A percentile compares a stretch with the other conserved stretches of the same genome.
Conservation (phyloP, 2,888 invertebrate genomes). For the Hypselothyrea guttata region DNA sequence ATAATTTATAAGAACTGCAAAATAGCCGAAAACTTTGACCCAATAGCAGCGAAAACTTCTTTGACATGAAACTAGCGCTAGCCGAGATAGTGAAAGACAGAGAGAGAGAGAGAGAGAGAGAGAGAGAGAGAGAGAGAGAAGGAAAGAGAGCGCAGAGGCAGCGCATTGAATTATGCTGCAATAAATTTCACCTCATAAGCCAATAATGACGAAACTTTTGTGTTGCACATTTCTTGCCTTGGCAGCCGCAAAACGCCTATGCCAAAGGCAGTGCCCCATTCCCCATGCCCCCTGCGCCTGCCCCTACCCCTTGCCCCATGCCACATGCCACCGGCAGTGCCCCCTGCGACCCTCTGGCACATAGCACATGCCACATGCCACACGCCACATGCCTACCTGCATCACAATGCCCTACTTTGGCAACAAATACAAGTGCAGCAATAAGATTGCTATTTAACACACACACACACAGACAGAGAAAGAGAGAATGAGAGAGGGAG, state of each 20-base stretch:
- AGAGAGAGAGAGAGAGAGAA: neutral
- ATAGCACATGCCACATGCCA: slow-evolving; percentile 8
- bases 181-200: slow-evolving; percentile 76
- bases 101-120: neutral
- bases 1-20: too few relatives aligned
- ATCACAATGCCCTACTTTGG: slow-evolving; percentile 73
- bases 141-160: neutral
- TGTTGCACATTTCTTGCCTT: slow-evolving; percentile 67
- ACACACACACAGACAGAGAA: slow-evolving; percentile 17
- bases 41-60: too few relatives aligned
- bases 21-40: too few relatives aligned
- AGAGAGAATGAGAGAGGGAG: slow-evolving; percentile 2
- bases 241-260: slow-evolving; percentile 31
- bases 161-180: slow-evolving; percentile 72
- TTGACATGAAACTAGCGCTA: slow-evolving; percentile 13
- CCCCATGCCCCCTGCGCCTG: neutral
- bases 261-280: slow-evolving; percentile 7
- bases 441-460: slow-evolving; percentile 60
- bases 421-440: slow-evolving; percentile 71
- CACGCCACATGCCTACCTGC: slow-evolving; percentile 52
- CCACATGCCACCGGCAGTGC: neutral
- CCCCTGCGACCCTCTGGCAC: slow-evolving; percentile 1
- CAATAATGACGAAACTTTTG: slow-evolving; percentile 77
- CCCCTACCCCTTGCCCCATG: neutral
- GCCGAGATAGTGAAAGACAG: slow-evolving; percentile 3